Evolutionary conservation across 2,888 invertebrate species (phyloP).

Genomic region (Ophioninae sp.): DNA sequence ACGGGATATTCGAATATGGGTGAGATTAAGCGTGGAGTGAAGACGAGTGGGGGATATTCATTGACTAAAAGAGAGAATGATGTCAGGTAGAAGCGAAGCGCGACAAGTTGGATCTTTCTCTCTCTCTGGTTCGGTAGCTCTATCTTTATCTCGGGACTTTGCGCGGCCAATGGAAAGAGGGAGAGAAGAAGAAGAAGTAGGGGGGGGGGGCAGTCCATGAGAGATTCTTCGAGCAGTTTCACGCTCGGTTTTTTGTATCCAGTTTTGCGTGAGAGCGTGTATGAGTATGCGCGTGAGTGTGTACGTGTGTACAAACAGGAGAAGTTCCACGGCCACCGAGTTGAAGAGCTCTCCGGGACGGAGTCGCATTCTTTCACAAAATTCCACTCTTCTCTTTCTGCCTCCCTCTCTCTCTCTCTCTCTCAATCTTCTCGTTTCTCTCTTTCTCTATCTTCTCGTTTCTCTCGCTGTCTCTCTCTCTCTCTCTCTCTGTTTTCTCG

Average conservation of each 20-base stretch:
- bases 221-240: slow-evolving; percentile 43
- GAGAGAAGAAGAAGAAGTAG: no score
- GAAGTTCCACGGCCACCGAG: slow-evolving; percentile 53
- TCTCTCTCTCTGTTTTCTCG: not conserved
- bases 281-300: slow-evolving; percentile 1
- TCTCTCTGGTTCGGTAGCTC: slow-evolving; percentile 11
- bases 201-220: slow-evolving; percentile 46
- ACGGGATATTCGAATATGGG: slow-evolving; percentile 11
- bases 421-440: no score
- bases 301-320: slow-evolving; percentile 22
- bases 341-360: slow-evolving; percentile 40
- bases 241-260: slow-evolving; percentile 47
- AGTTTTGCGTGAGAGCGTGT: slow-evolving; percentile 30
- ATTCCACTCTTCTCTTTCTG: slow-evolving; percentile 66
- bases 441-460: no score
- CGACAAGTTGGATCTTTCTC: slow-evolving; percentile 28
- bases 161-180: slow-evolving; percentile 33
- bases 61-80: slow-evolving; percentile 74
- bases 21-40: slow-evolving; percentile 24
- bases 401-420: slow-evolving; percentile 17
- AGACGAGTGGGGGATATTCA: slow-evolving; percentile 60
- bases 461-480: no score
- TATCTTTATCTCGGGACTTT: slow-evolving; percentile 43
- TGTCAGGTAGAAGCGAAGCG: slow-evolving; percentile 66
- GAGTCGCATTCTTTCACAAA: slow-evolving; percentile 73